These are phyloP conservation scores for Saccopteryx leptura DNA, from an alignment of 2,113 vertebrate genomes.

Conservation along the genomic window DNA sequence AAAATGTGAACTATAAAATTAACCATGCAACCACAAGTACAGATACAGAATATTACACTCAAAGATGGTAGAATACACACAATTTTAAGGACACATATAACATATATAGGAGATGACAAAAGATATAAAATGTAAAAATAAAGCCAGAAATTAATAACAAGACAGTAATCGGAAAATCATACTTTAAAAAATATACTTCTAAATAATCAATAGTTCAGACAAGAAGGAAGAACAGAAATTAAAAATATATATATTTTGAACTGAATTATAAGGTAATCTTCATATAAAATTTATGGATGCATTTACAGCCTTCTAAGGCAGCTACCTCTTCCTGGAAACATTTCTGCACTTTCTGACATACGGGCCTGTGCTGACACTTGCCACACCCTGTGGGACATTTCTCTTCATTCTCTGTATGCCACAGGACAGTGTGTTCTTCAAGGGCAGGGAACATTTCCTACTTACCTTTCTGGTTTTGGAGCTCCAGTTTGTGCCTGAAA, in stretches of 20 bases:
- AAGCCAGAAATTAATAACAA: not conserved
- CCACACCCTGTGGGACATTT: not conserved
- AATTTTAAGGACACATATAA: not conserved
- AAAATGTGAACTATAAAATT: not conserved
- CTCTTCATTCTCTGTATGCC: not conserved
- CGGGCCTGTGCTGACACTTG: not conserved
- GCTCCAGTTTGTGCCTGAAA: not conserved
- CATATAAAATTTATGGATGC: not conserved
- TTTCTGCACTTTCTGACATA: not conserved
- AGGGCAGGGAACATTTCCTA: not conserved
- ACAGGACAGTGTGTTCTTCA: not conserved
- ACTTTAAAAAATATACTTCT: not conserved
- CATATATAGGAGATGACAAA: not conserved
- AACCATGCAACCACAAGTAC: not conserved
- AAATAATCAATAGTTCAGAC: not conserved
- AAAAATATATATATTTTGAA: not conserved
- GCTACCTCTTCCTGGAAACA: not conserved
- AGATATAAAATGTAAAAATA: not conserved
- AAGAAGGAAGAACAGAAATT: constrained; percentile 5
- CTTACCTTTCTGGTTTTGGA: not conserved
- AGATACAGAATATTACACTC: not conserved
- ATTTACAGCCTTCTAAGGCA: not conserved
- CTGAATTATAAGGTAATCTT: not conserved
- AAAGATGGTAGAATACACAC: not conserved
- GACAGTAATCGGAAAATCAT: not conserved